Conservation (phyloP, 2,113 vertebrate genomes). For the Chaenogobius annularis region DNA sequence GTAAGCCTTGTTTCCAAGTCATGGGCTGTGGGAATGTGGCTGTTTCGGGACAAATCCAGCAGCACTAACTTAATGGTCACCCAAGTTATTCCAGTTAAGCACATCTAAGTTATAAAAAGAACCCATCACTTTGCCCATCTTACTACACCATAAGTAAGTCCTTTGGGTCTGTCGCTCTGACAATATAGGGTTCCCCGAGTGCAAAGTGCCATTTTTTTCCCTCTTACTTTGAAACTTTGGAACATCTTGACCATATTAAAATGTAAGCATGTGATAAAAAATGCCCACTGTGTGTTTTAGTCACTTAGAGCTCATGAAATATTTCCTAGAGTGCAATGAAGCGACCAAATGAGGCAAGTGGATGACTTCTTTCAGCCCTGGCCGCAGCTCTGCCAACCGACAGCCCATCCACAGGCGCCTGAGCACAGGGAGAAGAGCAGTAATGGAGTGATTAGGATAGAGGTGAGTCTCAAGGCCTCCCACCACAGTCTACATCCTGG, state of each 20-base stretch:
- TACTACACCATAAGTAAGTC: background rate
- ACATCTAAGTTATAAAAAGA: slow-evolving; percentile 9
- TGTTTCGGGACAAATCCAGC: background rate
- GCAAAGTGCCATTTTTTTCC: slow-evolving; percentile 40
- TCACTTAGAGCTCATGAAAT: slow-evolving; percentile 81
- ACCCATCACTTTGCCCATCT: background rate
- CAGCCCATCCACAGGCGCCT: slow-evolving; percentile 70
- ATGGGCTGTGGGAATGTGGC: background rate
- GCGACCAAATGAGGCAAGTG: slow-evolving; percentile 66
- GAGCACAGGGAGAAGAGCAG: slow-evolving; percentile 54
- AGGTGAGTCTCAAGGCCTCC: slow-evolving; percentile 68
- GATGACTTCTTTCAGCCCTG: slow-evolving; percentile 63
- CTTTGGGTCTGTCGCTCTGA: background rate
- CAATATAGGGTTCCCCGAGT: background rate
- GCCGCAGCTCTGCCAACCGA: slow-evolving; percentile 67
- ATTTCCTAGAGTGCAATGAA: slow-evolving; percentile 77
- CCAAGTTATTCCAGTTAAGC: background rate
- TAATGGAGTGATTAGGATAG: slow-evolving; percentile 68
- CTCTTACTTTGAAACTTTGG: slow-evolving; percentile 56
- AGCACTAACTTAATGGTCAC: slow-evolving; percentile 1
- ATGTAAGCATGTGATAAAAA: slow-evolving; percentile 74
- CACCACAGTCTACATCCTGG: slow-evolving; percentile 55
- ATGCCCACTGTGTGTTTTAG: slow-evolving; percentile 75
- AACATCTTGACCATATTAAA: slow-evolving; percentile 73
- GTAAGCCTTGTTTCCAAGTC: background rate